These are phyloP conservation scores for Spea multiplicata DNA, from an alignment of 2,113 vertebrate species.

Conservation along the genomic window DNA sequence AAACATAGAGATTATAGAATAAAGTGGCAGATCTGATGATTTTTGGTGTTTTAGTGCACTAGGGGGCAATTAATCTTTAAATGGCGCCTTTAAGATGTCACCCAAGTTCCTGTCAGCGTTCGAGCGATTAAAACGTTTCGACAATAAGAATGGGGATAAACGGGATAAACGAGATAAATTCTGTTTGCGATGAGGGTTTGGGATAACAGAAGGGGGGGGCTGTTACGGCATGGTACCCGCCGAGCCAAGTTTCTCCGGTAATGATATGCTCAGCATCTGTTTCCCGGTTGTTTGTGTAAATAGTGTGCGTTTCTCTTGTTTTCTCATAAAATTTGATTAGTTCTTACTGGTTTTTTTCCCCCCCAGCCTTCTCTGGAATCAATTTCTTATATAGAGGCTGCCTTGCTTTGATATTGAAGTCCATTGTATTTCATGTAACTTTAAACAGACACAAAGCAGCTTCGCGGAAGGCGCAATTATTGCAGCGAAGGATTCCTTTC, in stretches of 20 bases:
- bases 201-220: no score
- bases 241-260: not conserved
- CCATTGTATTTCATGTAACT: slow-evolving; percentile 57
- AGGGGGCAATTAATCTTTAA: no score
- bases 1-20: no score
- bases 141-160: no score
- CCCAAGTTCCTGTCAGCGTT: no score
- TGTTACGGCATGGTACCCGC: no score
- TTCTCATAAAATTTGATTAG: slow-evolving; percentile 62
- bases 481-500: slow-evolving; percentile 60
- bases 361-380: slow-evolving; percentile 59
- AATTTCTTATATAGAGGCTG: slow-evolving; percentile 59
- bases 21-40: no score
- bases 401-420: slow-evolving; percentile 63
- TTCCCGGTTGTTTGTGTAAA: slow-evolving; percentile 34
- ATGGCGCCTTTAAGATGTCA: no score
- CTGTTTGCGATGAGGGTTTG: no score
- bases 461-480: slow-evolving; percentile 58
- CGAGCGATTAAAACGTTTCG: no score
- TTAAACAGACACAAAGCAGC: slow-evolving; percentile 55
- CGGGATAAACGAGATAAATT: no score
- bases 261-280: slow-evolving; percentile 26
- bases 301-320: slow-evolving; percentile 47
- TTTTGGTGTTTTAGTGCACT: no score
- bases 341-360: slow-evolving; percentile 53